Conservation (phyloP, 2,888 invertebrate genomes). For the Pollenia amentaria region DNA sequence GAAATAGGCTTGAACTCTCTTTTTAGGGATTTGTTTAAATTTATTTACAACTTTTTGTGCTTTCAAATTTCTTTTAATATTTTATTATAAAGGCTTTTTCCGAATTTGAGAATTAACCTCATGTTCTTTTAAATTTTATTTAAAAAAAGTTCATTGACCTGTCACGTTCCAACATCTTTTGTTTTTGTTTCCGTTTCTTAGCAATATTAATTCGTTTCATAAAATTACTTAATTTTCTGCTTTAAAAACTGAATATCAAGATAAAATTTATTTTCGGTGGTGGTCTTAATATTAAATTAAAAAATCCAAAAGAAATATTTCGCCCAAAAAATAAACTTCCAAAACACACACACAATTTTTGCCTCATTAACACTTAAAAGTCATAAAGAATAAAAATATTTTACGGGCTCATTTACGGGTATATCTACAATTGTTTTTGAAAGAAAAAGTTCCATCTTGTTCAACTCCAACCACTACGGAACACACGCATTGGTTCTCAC, state of each 20-base stretch:
- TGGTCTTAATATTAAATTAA: constrained; percentile 50
- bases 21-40: neutral
- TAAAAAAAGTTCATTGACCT: constrained; percentile 37
- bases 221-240: constrained; percentile 69
- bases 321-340: neutral
- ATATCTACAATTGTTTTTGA: constrained; percentile 6
- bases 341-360: constrained; percentile 42
- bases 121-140: neutral
- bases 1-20: constrained; percentile 2
- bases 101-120: neutral
- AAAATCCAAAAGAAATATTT: constrained; percentile 2
- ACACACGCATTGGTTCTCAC: constrained; percentile 83
- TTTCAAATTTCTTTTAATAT: neutral
- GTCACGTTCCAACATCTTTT: constrained; percentile 34
- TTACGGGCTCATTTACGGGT: neutral
- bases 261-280: constrained; percentile 34
- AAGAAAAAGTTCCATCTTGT: constrained; percentile 17
- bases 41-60: neutral
- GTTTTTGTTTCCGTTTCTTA: neutral
- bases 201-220: constrained; percentile 48
- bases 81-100: neutral
- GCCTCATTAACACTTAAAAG: constrained; percentile 71
- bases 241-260: constrained; percentile 2
- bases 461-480: constrained; percentile 61
- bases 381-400: neutral